phyloP scores from a whole-genome alignment of 2,888 invertebrate genomes.

The Sepiola atlantica region DNA sequence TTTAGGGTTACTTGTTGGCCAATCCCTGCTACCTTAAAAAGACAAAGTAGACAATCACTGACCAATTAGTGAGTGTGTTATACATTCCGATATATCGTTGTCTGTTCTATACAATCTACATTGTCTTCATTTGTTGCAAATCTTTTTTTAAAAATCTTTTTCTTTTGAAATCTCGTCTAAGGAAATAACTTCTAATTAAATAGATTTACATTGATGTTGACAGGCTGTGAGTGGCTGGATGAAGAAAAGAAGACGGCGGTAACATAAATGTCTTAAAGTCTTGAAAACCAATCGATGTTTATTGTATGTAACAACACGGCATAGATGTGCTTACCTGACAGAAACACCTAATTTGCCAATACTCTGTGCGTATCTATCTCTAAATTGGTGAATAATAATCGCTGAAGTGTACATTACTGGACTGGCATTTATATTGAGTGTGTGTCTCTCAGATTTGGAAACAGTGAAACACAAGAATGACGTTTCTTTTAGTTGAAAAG shows the following conservation, averaged over 20 bases:
- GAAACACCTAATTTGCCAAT: neutral
- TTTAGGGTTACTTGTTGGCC: no score
- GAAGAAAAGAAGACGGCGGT: neutral
- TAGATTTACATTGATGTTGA: neutral
- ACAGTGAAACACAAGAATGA: no score
- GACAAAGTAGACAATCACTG: no score
- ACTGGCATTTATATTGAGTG: neutral
- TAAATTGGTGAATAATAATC: neutral
- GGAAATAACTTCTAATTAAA: neutral
- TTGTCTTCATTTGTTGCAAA: neutral
- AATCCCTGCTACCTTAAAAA: no score
- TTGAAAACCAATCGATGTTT: neutral
- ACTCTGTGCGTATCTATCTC: neutral
- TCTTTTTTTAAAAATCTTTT: neutral
- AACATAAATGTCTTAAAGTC: neutral
- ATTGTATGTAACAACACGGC: neutral
- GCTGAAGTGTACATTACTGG: neutral
- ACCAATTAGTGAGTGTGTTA: neutral
- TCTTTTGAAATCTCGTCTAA: neutral
- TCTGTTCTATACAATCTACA: neutral
- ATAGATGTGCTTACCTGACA: neutral
- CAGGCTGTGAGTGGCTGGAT: neutral
- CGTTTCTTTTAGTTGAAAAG: no score
- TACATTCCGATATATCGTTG: neutral
- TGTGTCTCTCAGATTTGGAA: no score